These are phyloP conservation scores for Xanthia icteritia DNA, from an alignment of 2,888 invertebrate genomes.

Conservation along the genomic window DNA sequence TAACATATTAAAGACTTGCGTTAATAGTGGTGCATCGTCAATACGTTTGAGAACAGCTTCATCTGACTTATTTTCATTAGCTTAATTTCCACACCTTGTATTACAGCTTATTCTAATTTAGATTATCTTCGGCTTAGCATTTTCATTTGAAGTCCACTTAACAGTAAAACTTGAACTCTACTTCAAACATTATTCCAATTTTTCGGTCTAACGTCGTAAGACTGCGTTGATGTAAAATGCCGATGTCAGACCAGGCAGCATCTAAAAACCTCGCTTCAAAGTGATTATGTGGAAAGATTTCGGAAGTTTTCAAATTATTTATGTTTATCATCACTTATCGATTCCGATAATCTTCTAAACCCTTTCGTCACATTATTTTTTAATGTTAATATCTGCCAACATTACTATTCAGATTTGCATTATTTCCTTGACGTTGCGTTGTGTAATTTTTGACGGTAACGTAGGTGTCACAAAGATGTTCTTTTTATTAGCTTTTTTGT, in stretches of 20 bases:
- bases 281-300: neutral
- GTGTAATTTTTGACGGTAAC: constrained; percentile 45
- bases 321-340: constrained; percentile 7
- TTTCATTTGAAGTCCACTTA: constrained; percentile 6
- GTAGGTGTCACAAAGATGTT: constrained; percentile 31
- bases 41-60: constrained; percentile 30
- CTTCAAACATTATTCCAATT: neutral
- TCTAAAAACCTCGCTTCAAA: neutral
- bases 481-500: constrained; percentile 20
- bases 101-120: constrained; percentile 19
- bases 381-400: constrained; percentile 22
- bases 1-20: constrained; percentile 45
- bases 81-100: constrained; percentile 28
- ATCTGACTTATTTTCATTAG: constrained; percentile 35
- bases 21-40: constrained; percentile 39
- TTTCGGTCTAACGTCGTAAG: neutral
- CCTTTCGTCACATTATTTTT: constrained; percentile 36
- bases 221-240: neutral
- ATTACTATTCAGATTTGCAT: constrained; percentile 57
- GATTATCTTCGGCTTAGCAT: constrained; percentile 9
- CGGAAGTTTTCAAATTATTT: neutral
- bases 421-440: constrained; percentile 56
- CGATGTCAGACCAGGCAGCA: neutral
- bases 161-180: neutral
- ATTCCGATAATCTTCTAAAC: constrained; percentile 24